These are phyloP conservation scores for Percopsis transmontana DNA, from an alignment of 2,113 vertebrate species.

Conservation along the genomic window DNA sequence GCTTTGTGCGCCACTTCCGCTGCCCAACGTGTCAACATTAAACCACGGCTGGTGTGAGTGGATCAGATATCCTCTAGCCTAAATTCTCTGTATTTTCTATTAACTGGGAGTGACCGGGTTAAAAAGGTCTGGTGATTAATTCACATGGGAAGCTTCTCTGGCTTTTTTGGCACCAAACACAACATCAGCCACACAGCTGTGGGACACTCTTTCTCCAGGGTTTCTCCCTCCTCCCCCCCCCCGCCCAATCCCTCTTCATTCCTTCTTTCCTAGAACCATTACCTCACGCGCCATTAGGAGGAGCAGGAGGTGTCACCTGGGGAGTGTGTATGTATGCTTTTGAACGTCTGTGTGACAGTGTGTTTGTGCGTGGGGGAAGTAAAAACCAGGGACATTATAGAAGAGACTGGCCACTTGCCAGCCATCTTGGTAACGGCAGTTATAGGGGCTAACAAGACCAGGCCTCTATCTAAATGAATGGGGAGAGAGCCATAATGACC, in stretches of 20 bases:
- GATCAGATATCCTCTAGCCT: background rate
- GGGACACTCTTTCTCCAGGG: constrained; percentile 35
- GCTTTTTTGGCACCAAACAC: constrained; percentile 53
- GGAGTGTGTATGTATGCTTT: constrained; percentile 26
- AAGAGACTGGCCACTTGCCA: too few relatives aligned
- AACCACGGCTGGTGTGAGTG: background rate
- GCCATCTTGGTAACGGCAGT: too few relatives aligned
- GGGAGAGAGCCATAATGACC: too few relatives aligned
- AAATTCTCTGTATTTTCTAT: constrained; percentile 9
- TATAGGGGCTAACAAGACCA: too few relatives aligned
- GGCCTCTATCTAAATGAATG: too few relatives aligned
- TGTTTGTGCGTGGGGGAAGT: constrained; percentile 1
- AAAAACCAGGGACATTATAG: constrained; percentile 2
- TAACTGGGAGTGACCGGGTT: constrained; percentile 36
- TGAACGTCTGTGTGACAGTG: constrained; percentile 33
- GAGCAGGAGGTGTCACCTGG: constrained; percentile 59
- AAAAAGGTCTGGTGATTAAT: constrained; percentile 47
- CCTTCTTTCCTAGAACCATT: constrained; percentile 58
- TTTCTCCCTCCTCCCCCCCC: constrained; percentile 27
- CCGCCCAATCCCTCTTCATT: constrained; percentile 28
- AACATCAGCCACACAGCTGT: constrained; percentile 62
- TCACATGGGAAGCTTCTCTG: constrained; percentile 33
- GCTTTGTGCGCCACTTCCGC: too few relatives aligned
- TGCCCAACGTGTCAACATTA: too few relatives aligned
- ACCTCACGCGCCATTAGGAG: constrained; percentile 59